Conservation (phyloP, 2,888 invertebrate genomes). For the Himalopsyche tibetana region DNA sequence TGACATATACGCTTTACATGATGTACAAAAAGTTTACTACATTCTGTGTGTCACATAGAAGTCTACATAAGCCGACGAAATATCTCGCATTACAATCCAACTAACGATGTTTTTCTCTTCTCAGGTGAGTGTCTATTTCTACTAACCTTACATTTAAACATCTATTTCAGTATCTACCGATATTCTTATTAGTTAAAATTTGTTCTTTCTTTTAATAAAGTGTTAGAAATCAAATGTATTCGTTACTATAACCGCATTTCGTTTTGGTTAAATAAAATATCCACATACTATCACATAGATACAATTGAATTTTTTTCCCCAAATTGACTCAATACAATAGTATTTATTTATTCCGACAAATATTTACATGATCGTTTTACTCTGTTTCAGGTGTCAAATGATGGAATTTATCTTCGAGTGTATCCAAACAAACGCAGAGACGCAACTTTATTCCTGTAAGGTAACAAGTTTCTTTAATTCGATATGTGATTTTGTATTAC, state of each 20-base stretch:
- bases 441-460: background rate
- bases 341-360: too few relatives aligned
- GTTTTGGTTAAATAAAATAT: too few relatives aligned
- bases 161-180: too few relatives aligned
- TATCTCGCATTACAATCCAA: background rate
- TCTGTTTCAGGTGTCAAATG: conserved; percentile 2
- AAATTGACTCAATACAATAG: too few relatives aligned
- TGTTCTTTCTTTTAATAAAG: too few relatives aligned
- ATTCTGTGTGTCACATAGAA: background rate
- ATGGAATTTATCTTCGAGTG: background rate
- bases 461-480: conserved; percentile 9
- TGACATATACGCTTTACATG: background rate
- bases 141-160: background rate
- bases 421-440: background rate
- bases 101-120: conserved; percentile 26
- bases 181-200: too few relatives aligned
- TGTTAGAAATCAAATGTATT: too few relatives aligned
- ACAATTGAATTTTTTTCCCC: too few relatives aligned
- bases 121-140: conserved; percentile 21
- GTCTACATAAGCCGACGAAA: background rate
- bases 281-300: too few relatives aligned
- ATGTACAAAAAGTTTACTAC: background rate
- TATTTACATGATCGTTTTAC: background rate
- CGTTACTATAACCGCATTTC: too few relatives aligned
- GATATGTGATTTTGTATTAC: conserved; percentile 26